Evolutionary conservation across 2,888 invertebrate genomes (phyloP).

Genomic region (Alsophila aescularia): DNA sequence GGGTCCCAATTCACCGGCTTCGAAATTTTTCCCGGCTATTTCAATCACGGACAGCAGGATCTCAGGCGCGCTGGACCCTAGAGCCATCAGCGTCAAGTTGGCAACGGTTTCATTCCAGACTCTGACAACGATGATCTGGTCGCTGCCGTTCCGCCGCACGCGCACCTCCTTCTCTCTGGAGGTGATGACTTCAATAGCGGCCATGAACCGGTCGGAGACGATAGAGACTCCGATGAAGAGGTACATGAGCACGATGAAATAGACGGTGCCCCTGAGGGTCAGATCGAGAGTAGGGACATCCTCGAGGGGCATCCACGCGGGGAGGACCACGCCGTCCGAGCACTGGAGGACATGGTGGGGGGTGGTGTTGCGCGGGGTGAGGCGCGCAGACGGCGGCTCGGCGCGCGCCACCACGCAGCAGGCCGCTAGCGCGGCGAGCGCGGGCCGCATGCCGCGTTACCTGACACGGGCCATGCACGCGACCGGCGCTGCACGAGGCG

Average conservation of each 20-base stretch:
- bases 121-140: conserved; percentile 95
- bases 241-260: conserved; percentile 95
- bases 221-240: conserved; percentile 99
- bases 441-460: conserved; percentile 80
- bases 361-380: conserved; percentile 69
- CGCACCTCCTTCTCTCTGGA: conserved; percentile 98
- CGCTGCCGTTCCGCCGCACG: conserved; percentile 94
- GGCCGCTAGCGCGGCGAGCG: conserved; percentile 79
- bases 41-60: conserved; percentile 99
- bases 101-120: conserved; percentile 99
- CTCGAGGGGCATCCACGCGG: conserved; percentile 94
- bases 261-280: conserved; percentile 93
- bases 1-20: conserved; percentile 98
- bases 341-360: conserved; percentile 84
- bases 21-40: conserved; percentile 97
- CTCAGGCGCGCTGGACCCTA: conserved; percentile 99
- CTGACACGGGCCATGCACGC: conserved; percentile 65
- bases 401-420: conserved; percentile 76
- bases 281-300: conserved; percentile 91
- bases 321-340: conserved; percentile 93
- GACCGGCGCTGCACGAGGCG: conserved; percentile 78
- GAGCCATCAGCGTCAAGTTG: conserved; percentile 98
- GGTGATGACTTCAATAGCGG: conserved; percentile 99
- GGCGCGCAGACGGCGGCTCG: conserved; percentile 68
- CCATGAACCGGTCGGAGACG: conserved; percentile 99